These are phyloP conservation scores for Spongia lamella DNA, from an alignment of 37 sponge, comb jelly and placozoan species.

Conservation along the genomic window DNA sequence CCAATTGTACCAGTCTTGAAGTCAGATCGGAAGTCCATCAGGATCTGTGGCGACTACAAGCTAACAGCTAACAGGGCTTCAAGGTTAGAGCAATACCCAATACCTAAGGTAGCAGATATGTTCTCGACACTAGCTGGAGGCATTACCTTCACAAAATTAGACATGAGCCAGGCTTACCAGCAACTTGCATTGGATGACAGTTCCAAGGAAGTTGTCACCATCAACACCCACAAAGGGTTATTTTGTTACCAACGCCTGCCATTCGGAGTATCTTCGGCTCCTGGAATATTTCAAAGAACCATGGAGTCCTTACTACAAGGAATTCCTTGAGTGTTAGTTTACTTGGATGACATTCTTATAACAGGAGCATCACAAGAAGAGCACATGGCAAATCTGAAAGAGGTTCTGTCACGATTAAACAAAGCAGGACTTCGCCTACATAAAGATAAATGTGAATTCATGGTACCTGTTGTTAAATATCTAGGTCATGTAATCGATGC, in stretches of 20 bases:
- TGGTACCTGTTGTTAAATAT: constrained; percentile 5
- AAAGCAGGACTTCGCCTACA: constrained; percentile 2
- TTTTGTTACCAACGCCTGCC: no score
- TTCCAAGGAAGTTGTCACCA: no score
- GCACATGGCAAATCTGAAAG: background rate
- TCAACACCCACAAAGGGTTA: no score
- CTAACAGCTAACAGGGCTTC: no score
- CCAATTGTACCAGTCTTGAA: no score
- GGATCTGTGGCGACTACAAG: no score
- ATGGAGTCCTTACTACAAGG: background rate
- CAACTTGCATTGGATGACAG: background rate
- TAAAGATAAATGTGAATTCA: background rate
- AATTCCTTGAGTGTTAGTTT: background rate
- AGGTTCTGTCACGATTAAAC: background rate
- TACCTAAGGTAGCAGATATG: no score
- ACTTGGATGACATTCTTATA: background rate
- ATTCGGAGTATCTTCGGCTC: no score
- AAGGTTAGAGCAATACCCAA: no score
- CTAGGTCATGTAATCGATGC: no score
- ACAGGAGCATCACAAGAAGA: background rate
- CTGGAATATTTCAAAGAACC: constrained; percentile 3
- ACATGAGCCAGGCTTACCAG: background rate
- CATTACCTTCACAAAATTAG: background rate
- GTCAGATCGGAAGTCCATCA: no score
- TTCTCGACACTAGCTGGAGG: background rate